These are phyloP conservation scores for Sinotaia quadrata DNA, from an alignment of 2,888 invertebrate species.

Conservation along the genomic window DNA sequence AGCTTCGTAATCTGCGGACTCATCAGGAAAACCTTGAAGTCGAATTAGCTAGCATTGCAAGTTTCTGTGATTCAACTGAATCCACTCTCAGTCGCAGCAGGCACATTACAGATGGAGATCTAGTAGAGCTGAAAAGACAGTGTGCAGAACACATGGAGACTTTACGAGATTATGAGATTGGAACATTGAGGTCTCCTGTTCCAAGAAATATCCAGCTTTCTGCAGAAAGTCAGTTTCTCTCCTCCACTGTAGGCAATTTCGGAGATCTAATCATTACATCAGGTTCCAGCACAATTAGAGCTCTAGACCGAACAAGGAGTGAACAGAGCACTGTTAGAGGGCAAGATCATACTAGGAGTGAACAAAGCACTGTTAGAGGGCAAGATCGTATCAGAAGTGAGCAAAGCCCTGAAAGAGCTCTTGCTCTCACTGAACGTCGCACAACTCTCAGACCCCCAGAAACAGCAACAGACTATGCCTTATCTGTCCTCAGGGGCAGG, in stretches of 20 bases:
- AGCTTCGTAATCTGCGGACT: constrained; percentile 85
- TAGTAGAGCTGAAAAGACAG: constrained; percentile 57
- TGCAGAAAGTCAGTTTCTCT: constrained; percentile 59
- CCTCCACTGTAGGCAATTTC: constrained; percentile 58
- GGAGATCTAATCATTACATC: constrained; percentile 51
- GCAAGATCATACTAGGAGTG: background rate
- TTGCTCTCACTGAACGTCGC: constrained; percentile 5
- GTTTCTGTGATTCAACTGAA: constrained; percentile 86
- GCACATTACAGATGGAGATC: constrained; percentile 56
- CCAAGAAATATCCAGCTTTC: constrained; percentile 73
- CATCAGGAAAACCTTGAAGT: constrained; percentile 94
- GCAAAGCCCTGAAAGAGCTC: background rate
- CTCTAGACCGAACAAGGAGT: background rate
- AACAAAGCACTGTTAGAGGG: background rate
- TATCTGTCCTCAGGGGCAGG: constrained; percentile 13
- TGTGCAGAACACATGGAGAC: constrained; percentile 60
- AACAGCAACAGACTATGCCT: constrained; percentile 23
- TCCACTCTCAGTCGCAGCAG: constrained; percentile 46
- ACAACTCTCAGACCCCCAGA: constrained; percentile 22
- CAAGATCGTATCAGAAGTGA: background rate
- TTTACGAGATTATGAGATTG: constrained; percentile 70
- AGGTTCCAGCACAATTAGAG: background rate
- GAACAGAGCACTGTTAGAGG: background rate
- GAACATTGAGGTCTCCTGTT: constrained; percentile 93
- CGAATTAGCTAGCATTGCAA: constrained; percentile 94